Evolutionary conservation across 2,888 invertebrate genomes (phyloP).

Genomic region (Lasius fuliginosus): DNA sequence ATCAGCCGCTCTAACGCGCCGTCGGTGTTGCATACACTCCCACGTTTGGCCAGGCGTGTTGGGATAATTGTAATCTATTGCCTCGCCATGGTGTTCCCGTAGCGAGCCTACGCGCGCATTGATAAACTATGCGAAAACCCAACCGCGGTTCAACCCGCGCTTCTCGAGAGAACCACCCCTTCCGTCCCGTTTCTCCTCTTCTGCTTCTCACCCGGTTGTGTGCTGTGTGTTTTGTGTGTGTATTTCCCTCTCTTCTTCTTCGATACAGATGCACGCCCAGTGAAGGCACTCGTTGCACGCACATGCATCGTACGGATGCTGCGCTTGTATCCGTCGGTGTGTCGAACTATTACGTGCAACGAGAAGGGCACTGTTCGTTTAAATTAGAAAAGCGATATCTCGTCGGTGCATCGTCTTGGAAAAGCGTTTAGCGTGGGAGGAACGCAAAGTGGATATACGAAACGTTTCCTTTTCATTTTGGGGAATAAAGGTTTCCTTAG

Average conservation of each 20-base stretch:
- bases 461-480: not conserved
- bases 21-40: constrained; percentile 74
- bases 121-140: constrained; percentile 79
- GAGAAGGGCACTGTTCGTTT: constrained; percentile 51
- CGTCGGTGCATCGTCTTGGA: constrained; percentile 50
- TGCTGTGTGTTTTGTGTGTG: not conserved
- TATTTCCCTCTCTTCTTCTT: constrained; percentile 10
- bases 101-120: constrained; percentile 77
- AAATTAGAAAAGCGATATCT: constrained; percentile 74
- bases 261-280: constrained; percentile 27
- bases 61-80: constrained; percentile 85
- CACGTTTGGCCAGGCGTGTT: constrained; percentile 82
- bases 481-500: not conserved
- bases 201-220: constrained; percentile 50
- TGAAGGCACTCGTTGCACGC: constrained; percentile 12
- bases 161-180: constrained; percentile 45
- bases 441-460: not conserved
- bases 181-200: constrained; percentile 12
- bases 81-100: constrained; percentile 76
- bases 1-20: constrained; percentile 43
- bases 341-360: constrained; percentile 17
- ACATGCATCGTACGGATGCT: constrained; percentile 14
- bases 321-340: constrained; percentile 30
- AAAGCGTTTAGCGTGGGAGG: constrained; percentile 6
- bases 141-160: constrained; percentile 52